Evolutionary conservation across 2,113 vertebrate species (phyloP).

Genomic region (Eulacestoma nigropectus): DNA sequence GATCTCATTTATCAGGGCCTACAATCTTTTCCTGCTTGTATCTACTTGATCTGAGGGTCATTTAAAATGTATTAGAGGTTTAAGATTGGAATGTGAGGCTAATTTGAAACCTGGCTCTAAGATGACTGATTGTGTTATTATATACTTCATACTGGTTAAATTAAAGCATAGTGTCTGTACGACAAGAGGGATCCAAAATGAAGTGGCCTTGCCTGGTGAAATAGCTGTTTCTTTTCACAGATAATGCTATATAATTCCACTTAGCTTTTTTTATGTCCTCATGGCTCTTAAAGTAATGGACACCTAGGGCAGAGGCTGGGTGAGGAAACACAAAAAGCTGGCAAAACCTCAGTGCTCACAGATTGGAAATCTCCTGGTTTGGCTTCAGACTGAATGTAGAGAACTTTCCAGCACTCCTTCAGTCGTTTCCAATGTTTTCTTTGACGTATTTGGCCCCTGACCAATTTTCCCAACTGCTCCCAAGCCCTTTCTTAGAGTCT

Average conservation of each 20-base stretch:
- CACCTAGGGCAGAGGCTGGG: background rate
- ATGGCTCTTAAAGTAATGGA: background rate
- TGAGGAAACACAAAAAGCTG: slow-evolving; percentile 1
- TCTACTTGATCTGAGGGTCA: slow-evolving; percentile 27
- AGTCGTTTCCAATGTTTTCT: slow-evolving; percentile 17
- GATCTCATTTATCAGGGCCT: slow-evolving; percentile 7
- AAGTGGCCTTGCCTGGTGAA: background rate
- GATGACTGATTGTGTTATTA: background rate
- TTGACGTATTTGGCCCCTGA: slow-evolving; percentile 38
- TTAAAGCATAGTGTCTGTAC: background rate
- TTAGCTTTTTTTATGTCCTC: background rate
- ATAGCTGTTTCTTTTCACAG: background rate
- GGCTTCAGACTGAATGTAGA: slow-evolving; percentile 15
- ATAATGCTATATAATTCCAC: background rate
- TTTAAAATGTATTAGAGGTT: slow-evolving; percentile 37
- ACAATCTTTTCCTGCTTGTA: background rate
- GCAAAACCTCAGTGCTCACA: background rate
- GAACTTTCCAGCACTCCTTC: background rate
- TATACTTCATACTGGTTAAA: background rate
- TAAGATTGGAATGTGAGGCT: slow-evolving; percentile 8
- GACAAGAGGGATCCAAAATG: background rate
- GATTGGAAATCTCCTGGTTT: slow-evolving; percentile 39
- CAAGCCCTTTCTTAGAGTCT: slow-evolving; percentile 31
- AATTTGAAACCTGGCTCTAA: background rate
- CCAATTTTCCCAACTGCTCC: slow-evolving; percentile 54